A percentile compares a stretch with the other conserved stretches of the same genome.
Conservation (phyloP, 1,140 invertebrate species). For the Achatina immaculata region DNA sequence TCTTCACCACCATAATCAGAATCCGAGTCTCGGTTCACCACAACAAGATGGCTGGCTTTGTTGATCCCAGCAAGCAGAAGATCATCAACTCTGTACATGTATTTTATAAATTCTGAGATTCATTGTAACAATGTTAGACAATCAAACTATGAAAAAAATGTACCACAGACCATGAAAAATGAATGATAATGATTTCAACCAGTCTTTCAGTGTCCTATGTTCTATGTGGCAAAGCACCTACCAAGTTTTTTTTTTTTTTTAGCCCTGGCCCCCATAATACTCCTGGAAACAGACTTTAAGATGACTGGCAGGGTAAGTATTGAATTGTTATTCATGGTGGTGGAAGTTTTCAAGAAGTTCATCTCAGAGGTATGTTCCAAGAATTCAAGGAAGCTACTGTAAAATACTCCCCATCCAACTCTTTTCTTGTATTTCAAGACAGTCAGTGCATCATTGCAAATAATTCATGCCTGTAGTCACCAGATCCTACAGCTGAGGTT, state of each 20-base stretch:
- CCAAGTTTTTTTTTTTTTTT: background rate
- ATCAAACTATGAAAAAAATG: background rate
- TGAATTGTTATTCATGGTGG: too few species aligned
- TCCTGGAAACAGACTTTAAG: too few species aligned
- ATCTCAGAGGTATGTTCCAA: too few species aligned
- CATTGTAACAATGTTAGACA: background rate
- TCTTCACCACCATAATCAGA: slow-evolving; percentile 93
- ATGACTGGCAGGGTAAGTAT: too few species aligned
- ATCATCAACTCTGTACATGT: slow-evolving; percentile 96
- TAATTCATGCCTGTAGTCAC: too few species aligned
- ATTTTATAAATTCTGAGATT: slow-evolving; percentile 64
- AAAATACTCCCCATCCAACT: too few species aligned
- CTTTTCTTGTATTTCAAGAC: too few species aligned
- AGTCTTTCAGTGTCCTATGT: background rate
- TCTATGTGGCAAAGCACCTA: background rate
- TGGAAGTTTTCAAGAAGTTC: too few species aligned
- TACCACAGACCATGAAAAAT: background rate
- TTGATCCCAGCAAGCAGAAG: slow-evolving; percentile 93
- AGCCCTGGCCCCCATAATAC: background rate
- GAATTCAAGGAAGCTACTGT: too few species aligned
- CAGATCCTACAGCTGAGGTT: too few species aligned
- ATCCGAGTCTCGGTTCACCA: slow-evolving; percentile 95
- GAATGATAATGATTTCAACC: background rate
- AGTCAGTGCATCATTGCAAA: too few species aligned
- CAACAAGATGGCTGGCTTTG: slow-evolving; percentile 95